A percentile compares a stretch with the other conserved stretches of the same genome.
Conservation (phyloP, 2,113 vertebrate species). For the Sprattus sprattus region DNA sequence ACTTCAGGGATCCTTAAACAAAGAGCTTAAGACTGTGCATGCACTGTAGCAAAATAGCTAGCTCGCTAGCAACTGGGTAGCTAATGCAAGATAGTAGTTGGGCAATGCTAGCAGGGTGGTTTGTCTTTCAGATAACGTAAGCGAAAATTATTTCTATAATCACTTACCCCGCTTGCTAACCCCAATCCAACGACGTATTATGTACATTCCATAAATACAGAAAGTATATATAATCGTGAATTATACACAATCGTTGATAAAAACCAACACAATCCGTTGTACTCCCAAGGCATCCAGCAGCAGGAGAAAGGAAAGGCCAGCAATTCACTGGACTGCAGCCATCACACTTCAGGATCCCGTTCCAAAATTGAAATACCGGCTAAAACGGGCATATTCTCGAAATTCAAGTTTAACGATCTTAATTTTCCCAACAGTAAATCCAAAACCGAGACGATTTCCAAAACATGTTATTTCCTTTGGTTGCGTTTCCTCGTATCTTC, state of each 20-base stretch:
- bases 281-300: slow-evolving; percentile 71
- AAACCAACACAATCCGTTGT: slow-evolving; percentile 58
- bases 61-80: slow-evolving; percentile 1
- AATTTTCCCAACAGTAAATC: slow-evolving; percentile 57
- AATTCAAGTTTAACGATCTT: slow-evolving; percentile 38
- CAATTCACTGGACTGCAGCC: slow-evolving; percentile 75
- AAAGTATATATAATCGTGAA: slow-evolving; percentile 30
- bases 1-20: slow-evolving; percentile 9
- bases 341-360: slow-evolving; percentile 68
- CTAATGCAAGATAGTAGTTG: slow-evolving; percentile 15
- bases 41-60: slow-evolving; percentile 9
- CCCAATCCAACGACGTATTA: slow-evolving; percentile 47
- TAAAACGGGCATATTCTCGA: slow-evolving; percentile 57
- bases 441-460: slow-evolving; percentile 54
- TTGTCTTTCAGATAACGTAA: slow-evolving; percentile 12
- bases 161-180: slow-evolving; percentile 48
- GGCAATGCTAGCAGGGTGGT: slow-evolving; percentile 14
- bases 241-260: slow-evolving; percentile 34
- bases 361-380: slow-evolving; percentile 62
- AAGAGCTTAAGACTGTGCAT: slow-evolving; percentile 19
- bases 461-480: slow-evolving; percentile 63
- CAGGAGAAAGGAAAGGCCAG: slow-evolving; percentile 70
- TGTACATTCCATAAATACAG: slow-evolving; percentile 59
- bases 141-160: neutral
- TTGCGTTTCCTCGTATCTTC: slow-evolving; percentile 37